Evolutionary conservation across 2,888 invertebrate genomes (phyloP).

Genomic region (Agonopterix heracliana): DNA sequence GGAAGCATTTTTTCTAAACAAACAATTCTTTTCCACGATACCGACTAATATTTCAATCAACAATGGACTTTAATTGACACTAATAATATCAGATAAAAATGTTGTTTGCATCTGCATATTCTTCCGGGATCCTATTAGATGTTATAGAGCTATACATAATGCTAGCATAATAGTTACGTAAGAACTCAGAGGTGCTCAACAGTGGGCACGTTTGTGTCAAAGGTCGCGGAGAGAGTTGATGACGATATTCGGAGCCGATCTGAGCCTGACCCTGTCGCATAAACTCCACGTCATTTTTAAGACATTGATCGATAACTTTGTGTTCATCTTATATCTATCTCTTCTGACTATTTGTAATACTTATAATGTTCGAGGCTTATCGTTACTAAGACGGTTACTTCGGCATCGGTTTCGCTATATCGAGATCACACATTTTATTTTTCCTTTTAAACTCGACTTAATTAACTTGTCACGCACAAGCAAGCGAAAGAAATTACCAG

Average conservation of each 20-base stretch:
- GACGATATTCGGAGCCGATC: constrained; percentile 20
- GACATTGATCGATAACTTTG: no score
- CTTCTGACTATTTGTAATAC: no score
- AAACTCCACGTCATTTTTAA: no score
- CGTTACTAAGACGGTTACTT: no score
- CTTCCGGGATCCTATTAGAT: constrained; percentile 6
- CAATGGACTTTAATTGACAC: not conserved
- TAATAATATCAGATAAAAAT: not conserved
- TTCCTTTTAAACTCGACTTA: not conserved
- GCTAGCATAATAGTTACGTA: constrained; percentile 7
- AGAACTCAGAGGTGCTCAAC: constrained; percentile 1
- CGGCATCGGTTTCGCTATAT: no score
- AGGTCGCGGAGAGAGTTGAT: constrained; percentile 51
- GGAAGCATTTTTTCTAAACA: no score
- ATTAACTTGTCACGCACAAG: constrained; percentile 11
- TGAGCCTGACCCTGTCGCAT: constrained; percentile 6
- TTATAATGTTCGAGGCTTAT: no score
- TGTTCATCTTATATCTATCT: no score
- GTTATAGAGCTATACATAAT: constrained; percentile 6
- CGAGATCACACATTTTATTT: no score
- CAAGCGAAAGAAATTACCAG: not conserved
- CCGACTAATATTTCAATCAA: not conserved
- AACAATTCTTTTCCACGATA: no score
- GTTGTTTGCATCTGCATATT: constrained; percentile 1
- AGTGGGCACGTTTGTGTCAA: constrained; percentile 17